These are phyloP conservation scores for Lepidocyrtoides sp. DNA, from an alignment of 2,888 invertebrate genomes.

Conservation along the genomic window DNA sequence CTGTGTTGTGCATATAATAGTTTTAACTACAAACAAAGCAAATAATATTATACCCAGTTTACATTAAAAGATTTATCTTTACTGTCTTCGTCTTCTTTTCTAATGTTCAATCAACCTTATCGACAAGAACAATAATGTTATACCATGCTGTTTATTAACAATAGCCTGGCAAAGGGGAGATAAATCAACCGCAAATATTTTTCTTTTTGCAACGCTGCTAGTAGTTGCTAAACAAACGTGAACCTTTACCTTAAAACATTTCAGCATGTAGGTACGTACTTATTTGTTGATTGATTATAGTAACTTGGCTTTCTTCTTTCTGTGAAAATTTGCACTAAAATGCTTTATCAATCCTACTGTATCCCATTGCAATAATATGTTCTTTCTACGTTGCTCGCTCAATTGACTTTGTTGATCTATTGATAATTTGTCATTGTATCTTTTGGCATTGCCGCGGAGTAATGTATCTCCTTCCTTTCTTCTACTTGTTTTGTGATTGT, in stretches of 20 bases:
- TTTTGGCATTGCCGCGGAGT: neutral
- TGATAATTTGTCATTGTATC: constrained; percentile 58
- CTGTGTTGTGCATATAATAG: too few relatives aligned
- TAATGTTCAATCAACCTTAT: constrained; percentile 68
- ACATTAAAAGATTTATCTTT: too few relatives aligned
- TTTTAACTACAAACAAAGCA: too few relatives aligned
- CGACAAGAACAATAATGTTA: neutral
- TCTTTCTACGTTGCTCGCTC: too few relatives aligned
- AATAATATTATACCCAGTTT: too few relatives aligned
- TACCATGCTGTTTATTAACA: neutral
- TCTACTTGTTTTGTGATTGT: neutral
- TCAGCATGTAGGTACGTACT: too few relatives aligned
- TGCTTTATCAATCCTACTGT: neutral
- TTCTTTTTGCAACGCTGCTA: neutral
- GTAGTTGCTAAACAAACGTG: too few relatives aligned
- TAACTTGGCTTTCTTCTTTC: constrained; percentile 28
- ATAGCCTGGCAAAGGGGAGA: neutral
- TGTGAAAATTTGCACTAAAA: constrained; percentile 49
- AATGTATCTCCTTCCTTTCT: neutral
- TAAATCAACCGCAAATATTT: constrained; percentile 25
- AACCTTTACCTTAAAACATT: too few relatives aligned
- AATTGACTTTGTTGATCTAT: constrained; percentile 16
- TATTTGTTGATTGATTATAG: too few relatives aligned
- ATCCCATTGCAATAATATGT: too few relatives aligned
- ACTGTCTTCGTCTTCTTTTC: neutral